phyloP scores from a whole-genome alignment of 1,140 invertebrate species.

The Euwallacea similis region DNA sequence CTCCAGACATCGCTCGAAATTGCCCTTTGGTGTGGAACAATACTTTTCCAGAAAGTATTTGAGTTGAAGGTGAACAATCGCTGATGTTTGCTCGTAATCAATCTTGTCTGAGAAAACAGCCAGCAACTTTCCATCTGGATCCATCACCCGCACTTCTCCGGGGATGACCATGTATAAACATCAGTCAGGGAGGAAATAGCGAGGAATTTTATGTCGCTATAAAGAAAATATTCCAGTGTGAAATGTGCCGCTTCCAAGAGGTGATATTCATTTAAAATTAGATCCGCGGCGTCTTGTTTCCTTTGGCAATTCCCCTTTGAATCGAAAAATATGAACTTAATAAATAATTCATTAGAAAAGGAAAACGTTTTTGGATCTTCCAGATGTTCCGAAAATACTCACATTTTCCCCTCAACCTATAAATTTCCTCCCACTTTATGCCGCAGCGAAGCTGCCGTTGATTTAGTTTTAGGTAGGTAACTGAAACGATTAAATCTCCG shows the following conservation, averaged over 20 bases:
- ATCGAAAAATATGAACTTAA: too few relatives aligned
- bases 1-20: slow-evolving; percentile 10
- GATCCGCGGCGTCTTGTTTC: too few relatives aligned
- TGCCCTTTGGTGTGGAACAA: slow-evolving; percentile 17
- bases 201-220: background rate
- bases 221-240: background rate
- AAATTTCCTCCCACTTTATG: too few relatives aligned
- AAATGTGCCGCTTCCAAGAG: background rate
- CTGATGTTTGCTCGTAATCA: background rate
- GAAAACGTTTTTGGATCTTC: too few relatives aligned
- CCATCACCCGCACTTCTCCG: background rate
- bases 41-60: slow-evolving; percentile 1
- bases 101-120: background rate
- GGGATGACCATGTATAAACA: background rate
- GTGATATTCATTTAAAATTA: background rate
- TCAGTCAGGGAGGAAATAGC: too few relatives aligned
- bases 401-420: too few relatives aligned
- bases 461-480: background rate
- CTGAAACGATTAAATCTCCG: background rate
- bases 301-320: too few relatives aligned
- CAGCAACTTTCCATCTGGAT: background rate
- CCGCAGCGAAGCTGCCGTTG: too few relatives aligned
- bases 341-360: too few relatives aligned
- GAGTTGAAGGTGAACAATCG: background rate
- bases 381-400: too few relatives aligned